phyloP scores from a whole-genome alignment of 1,140 invertebrate species.

The Calliphora vicina region DNA sequence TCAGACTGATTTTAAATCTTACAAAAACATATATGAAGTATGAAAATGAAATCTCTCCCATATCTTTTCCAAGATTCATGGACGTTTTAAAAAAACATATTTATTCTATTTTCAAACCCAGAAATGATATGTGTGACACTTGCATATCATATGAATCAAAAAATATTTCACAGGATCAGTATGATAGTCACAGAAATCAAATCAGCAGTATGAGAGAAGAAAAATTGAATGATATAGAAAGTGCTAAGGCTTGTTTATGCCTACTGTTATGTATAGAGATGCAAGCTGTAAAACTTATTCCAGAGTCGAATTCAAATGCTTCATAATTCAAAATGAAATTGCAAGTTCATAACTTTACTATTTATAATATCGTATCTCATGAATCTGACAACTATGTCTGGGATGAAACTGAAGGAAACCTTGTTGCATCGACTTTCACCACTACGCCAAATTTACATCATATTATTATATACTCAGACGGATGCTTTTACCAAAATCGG shows the following conservation, averaged over 20 bases:
- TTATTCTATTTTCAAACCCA: conserved; percentile 42
- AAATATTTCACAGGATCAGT: conserved; percentile 42
- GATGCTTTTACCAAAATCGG: conserved; percentile 34
- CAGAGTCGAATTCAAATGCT: background rate
- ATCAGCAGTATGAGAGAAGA: background rate
- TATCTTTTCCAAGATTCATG: conserved; percentile 16
- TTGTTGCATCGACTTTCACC: conserved; percentile 61
- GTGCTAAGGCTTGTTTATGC: conserved; percentile 1
- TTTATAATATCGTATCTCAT: conserved; percentile 41
- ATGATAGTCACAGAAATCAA: conserved; percentile 1
- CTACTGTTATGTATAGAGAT: conserved; percentile 28
- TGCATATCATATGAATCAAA: conserved; percentile 46
- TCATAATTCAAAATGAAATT: conserved; percentile 37
- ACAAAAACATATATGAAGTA: conserved; percentile 10
- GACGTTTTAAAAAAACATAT: conserved; percentile 39
- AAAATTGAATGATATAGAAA: conserved; percentile 20
- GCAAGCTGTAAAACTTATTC: conserved; percentile 39
- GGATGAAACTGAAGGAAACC: conserved; percentile 60
- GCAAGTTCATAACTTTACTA: conserved; percentile 36
- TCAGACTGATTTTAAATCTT: background rate
- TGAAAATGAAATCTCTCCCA: conserved; percentile 1
- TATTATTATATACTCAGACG: conserved; percentile 29
- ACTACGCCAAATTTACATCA: conserved; percentile 34
- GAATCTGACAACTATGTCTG: conserved; percentile 61
- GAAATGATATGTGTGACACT: conserved; percentile 49